Percentiles rank a stretch among this genome's conserved stretches.
Conservation (phyloP, 2,797 vertebrate species). For the Rhynchotus rufescens region DNA sequence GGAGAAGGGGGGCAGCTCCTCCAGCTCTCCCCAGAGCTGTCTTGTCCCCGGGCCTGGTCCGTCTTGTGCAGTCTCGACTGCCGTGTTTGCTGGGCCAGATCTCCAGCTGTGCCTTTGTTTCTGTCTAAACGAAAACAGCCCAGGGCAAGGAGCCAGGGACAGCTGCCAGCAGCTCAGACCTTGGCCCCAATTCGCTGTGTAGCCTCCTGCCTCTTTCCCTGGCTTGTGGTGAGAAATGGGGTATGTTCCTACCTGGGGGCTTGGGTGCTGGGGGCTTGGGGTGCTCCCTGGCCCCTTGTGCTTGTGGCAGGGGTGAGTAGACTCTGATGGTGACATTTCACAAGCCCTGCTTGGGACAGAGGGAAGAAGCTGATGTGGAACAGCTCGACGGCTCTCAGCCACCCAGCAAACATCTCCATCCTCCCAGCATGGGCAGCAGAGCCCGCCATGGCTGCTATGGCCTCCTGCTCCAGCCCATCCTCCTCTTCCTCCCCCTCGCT, state of each 20-base stretch:
- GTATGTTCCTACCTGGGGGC: background rate
- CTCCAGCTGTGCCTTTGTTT: slow-evolving; percentile 37
- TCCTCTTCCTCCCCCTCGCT: background rate
- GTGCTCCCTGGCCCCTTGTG: background rate
- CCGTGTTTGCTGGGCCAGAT: fast-evolving
- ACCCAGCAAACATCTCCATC: background rate
- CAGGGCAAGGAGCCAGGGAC: background rate
- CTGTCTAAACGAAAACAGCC: background rate
- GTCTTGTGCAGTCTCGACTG: background rate
- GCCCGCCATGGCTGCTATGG: fast-evolving
- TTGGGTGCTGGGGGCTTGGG: background rate
- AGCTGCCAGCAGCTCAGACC: background rate
- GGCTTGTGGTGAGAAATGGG: background rate
- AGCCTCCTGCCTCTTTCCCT: background rate
- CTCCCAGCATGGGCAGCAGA: background rate
- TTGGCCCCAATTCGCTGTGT: background rate
- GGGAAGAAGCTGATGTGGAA: background rate
- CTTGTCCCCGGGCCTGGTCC: fast-evolving
- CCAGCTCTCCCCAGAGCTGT: fast-evolving
- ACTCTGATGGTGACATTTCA: too few species aligned
- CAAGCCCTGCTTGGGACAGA: background rate
- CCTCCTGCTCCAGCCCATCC: background rate
- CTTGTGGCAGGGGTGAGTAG: background rate
- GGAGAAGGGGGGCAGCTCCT: background rate
- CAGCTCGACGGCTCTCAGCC: background rate